Conservation (phyloP, 1,140 invertebrate genomes). For the Macrobrachium rosenbergii region DNA sequence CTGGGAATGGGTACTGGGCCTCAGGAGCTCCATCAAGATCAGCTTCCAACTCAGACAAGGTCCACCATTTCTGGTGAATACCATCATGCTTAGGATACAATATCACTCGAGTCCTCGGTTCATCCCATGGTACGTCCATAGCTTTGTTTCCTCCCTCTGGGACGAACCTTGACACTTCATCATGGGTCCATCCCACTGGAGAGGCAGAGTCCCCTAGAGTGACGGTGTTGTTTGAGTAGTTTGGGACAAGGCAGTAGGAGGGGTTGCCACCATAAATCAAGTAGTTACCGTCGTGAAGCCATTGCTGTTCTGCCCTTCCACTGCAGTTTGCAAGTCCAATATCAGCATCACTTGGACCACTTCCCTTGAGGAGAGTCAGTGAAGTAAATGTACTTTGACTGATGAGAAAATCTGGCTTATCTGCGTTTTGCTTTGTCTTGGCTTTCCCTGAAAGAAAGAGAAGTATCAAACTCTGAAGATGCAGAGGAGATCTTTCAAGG, state of each 20-base stretch:
- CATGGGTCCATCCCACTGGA: background rate
- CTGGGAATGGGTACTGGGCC: background rate
- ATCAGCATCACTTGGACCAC: background rate
- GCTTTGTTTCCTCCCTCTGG: background rate
- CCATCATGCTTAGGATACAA: slow-evolving; percentile 30
- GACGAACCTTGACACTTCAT: background rate
- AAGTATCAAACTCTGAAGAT: too few relatives aligned
- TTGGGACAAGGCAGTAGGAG: background rate
- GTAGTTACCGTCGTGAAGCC: background rate
- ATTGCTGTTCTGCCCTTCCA: background rate
- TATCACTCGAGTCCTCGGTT: slow-evolving; percentile 16
- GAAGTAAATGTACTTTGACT: slow-evolving; percentile 1
- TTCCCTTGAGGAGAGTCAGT: background rate
- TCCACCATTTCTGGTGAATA: slow-evolving; percentile 38
- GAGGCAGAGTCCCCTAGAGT: background rate
- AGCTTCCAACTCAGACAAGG: slow-evolving; percentile 5
- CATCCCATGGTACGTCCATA: slow-evolving; percentile 29
- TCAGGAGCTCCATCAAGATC: background rate
- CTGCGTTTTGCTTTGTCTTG: background rate
- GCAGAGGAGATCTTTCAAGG: too few relatives aligned
- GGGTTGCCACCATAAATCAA: background rate
- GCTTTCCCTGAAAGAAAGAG: too few relatives aligned
- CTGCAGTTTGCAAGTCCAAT: background rate
- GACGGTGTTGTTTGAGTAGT: background rate
- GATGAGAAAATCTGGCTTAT: slow-evolving; percentile 3